Percentiles rank a stretch among this genome's conserved stretches.
phyloP scores from a whole-genome alignment of 2,113 vertebrate genomes.

The Lepus europaeus region DNA sequence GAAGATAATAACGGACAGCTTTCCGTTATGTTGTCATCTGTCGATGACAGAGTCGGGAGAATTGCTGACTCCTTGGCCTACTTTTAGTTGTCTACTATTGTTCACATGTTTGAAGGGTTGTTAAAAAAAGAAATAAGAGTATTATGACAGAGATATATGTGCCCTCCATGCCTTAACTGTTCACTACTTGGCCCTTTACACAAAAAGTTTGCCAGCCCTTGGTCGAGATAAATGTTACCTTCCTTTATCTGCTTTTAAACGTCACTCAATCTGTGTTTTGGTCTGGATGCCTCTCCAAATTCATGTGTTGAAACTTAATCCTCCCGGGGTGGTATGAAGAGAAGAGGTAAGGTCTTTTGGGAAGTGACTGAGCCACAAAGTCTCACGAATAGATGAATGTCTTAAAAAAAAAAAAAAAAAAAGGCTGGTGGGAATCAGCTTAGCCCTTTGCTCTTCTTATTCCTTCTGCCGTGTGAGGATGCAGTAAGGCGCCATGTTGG shows the following conservation, averaged over 20 bases:
- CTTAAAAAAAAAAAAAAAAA: background rate
- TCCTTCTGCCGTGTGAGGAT: too few species aligned
- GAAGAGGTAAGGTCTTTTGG: background rate
- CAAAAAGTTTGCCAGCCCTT: background rate
- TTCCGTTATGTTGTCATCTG: background rate
- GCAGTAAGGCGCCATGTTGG: background rate
- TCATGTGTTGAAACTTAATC: background rate
- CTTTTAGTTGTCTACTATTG: background rate
- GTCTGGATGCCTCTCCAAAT: background rate
- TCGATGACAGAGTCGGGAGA: background rate
- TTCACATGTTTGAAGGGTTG: background rate
- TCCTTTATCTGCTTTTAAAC: background rate
- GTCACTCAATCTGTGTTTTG: background rate
- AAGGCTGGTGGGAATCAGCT: background rate
- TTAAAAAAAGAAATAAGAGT: background rate
- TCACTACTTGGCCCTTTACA: background rate
- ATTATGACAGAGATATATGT: background rate
- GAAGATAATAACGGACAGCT: background rate
- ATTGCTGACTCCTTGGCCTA: background rate
- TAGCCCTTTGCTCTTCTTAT: too few species aligned
- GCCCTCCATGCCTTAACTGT: background rate
- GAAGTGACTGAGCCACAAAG: background rate
- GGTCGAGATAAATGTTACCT: background rate
- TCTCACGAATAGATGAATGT: background rate
- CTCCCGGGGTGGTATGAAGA: background rate